Evolutionary conservation across 1,140 invertebrate species (phyloP), one percentile per base, ranked within the genome.

Genomic region (Drosophila nannoptera): DNA sequence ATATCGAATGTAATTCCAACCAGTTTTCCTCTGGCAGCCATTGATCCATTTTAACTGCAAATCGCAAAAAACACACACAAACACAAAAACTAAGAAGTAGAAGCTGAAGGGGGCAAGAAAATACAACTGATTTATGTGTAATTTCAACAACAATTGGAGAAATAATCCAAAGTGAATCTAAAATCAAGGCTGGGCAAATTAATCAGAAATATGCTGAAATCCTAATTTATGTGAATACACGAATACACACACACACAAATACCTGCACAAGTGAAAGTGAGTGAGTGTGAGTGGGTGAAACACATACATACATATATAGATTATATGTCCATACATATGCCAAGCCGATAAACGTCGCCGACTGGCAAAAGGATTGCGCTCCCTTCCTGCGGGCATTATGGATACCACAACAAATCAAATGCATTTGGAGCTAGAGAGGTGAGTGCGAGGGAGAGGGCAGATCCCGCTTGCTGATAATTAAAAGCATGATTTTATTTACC

Each of bases 371-470:
- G 76, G 78, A 83, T 71, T 54, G 73, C 33, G 33, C 36, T 36
- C 31, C n/a, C 50, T 48, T 45, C 7, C 48, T 32, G 36, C 22
- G 29, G 14, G 14, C 31, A 66, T 49, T 48, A 88, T 88, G 86
- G 86, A 88, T 88, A 88, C 78, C 36, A 72, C 76, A 59, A 72
- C 76, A 59, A 81, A 81, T 69, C 78, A 83, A 73, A 75, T 75
- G 72, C 74, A 75, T 53, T 40, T 81, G 55, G 87, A 88, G 77
- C 62, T 88, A 29, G 87, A 88, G 81, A 88, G 87, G 87, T 88
- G 62, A 84, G 86, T 76, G 42, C n/a, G 12, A 3, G 8, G 1
- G 12, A 31, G 40, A 52, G 22, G 3, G 22, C 4, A 31, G 33
- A 56, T 58, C 22, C 2, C 36, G 31, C 0, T 14, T 29, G 12